Conservation (phyloP, 1,140 invertebrate genomes). For the Lucilia sericata region DNA sequence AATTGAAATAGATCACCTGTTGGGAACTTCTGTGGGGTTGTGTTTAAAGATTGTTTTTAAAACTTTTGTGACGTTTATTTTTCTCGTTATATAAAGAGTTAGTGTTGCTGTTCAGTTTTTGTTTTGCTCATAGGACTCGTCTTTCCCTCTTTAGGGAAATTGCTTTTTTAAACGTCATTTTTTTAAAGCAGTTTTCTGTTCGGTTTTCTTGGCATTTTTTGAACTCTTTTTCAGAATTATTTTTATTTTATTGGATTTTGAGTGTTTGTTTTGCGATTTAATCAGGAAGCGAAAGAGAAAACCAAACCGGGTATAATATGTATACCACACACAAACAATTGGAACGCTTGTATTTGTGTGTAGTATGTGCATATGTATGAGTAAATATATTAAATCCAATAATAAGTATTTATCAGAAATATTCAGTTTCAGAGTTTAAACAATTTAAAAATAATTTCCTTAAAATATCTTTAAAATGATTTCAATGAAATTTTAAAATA, state of each 20-base stretch:
- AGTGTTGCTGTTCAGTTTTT: background rate
- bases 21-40: too few relatives aligned
- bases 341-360: too few relatives aligned
- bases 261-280: conserved; percentile 18
- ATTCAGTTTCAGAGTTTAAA: too few relatives aligned
- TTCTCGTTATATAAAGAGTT: background rate
- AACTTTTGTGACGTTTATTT: background rate
- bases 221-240: background rate
- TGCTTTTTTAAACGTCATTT: background rate
- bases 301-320: background rate
- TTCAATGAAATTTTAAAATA: too few relatives aligned
- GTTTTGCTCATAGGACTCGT: background rate
- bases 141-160: background rate
- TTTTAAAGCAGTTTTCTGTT: background rate
- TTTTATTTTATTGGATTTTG: conserved; percentile 23
- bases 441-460: too few relatives aligned
- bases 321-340: too few relatives aligned
- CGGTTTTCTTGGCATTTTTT: background rate
- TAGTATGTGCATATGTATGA: too few relatives aligned
- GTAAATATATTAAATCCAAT: too few relatives aligned
- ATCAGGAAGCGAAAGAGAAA: background rate
- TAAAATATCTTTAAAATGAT: too few relatives aligned
- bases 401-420: too few relatives aligned
- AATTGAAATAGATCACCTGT: too few relatives aligned
- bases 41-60: too few relatives aligned